phyloP scores from a whole-genome alignment of 2,113 vertebrate species.

The Rhynchomys soricoides region DNA sequence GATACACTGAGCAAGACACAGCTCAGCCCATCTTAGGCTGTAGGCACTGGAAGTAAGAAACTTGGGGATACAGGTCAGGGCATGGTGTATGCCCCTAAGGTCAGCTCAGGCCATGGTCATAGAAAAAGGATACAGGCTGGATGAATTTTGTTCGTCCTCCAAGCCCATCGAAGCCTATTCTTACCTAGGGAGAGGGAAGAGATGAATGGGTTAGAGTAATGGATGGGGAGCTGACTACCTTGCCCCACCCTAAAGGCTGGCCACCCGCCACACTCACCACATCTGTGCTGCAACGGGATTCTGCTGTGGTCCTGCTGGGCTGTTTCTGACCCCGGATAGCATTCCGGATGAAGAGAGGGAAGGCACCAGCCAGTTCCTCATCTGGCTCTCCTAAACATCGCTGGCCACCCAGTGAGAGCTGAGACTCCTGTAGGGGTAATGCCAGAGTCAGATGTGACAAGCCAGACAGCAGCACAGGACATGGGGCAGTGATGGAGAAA shows the following conservation, averaged over 20 bases:
- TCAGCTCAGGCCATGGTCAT: background rate
- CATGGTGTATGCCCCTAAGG: background rate
- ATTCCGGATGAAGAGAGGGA: slow-evolving; percentile 92
- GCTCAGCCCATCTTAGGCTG: background rate
- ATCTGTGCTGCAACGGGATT: slow-evolving; percentile 84
- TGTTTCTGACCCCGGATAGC: slow-evolving; percentile 92
- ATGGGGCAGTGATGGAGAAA: background rate
- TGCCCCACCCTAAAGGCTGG: background rate
- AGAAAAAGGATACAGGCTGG: slow-evolving; percentile 95
- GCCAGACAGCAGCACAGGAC: background rate
- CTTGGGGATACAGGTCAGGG: background rate
- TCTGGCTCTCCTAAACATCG: slow-evolving; percentile 81
- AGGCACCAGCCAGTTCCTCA: slow-evolving; percentile 82
- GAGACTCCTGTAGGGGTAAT: slow-evolving; percentile 54
- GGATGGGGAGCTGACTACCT: background rate
- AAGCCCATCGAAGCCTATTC: slow-evolving; percentile 94
- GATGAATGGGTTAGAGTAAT: background rate
- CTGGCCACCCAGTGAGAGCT: slow-evolving; percentile 77
- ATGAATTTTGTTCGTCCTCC: slow-evolving; percentile 97
- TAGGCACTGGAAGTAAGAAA: background rate
- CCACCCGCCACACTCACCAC: slow-evolving; percentile 84
- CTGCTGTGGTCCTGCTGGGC: slow-evolving; percentile 85
- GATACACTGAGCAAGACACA: background rate
- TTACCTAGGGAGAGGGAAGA: slow-evolving; percentile 87
- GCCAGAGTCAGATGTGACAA: background rate